phyloP scores from a whole-genome alignment of 2,797 vertebrate species.

The Squalus acanthias region DNA sequence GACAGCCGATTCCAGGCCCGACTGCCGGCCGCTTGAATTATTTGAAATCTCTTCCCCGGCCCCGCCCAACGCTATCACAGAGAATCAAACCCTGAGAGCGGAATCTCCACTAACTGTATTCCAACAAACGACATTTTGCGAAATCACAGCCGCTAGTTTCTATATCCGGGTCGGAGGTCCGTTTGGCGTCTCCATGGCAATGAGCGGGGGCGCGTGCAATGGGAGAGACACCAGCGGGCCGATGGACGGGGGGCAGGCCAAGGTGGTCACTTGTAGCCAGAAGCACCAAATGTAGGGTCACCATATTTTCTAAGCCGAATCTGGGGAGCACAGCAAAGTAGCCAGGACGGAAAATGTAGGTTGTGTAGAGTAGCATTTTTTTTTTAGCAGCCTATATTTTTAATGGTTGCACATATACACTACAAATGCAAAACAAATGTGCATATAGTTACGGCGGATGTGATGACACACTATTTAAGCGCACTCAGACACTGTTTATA shows the following conservation, averaged over 20 bases:
- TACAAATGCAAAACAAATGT: no score
- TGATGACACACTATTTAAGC: no score
- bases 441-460: no score
- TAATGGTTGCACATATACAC: no score
- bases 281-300: background rate
- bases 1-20: background rate
- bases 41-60: background rate
- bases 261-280: no score
- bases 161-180: constrained; percentile 8
- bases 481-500: no score
- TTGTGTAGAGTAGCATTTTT: no score
- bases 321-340: no score
- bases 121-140: background rate
- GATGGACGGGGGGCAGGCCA: no score
- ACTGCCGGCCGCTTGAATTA: background rate
- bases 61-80: background rate
- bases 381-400: no score
- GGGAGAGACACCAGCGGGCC: background rate
- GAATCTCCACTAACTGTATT: background rate
- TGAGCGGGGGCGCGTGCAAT: background rate
- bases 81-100: background rate
- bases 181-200: constrained; percentile 1
- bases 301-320: no score
- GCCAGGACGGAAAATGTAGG: no score
- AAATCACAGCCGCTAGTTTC: background rate